Evolutionary conservation across 2,888 invertebrate species (phyloP).

Genomic region (Hetaerina titia): DNA sequence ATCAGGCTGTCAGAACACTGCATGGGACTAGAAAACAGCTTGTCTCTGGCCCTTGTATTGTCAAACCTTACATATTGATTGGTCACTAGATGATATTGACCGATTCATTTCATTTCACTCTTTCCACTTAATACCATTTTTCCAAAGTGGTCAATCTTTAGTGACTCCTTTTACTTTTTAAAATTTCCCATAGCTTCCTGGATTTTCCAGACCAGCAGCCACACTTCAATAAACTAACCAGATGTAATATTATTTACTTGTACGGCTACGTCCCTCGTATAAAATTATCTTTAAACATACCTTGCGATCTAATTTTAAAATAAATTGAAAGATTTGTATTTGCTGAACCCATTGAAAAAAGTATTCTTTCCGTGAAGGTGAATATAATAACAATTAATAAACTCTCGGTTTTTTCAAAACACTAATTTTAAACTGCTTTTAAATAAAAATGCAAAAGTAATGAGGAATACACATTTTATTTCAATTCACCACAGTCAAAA

Average conservation of each 20-base stretch:
- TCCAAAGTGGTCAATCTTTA: too few species aligned
- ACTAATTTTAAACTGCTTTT: background rate
- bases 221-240: too few species aligned
- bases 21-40: too few species aligned
- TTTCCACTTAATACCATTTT: too few species aligned
- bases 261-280: background rate
- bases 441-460: slow-evolving; percentile 32
- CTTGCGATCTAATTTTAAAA: background rate
- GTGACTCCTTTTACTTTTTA: too few species aligned
- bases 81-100: too few species aligned
- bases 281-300: background rate
- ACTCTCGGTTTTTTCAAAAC: background rate
- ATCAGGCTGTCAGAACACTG: too few species aligned
- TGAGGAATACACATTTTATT: slow-evolving; percentile 68
- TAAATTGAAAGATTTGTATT: background rate
- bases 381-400: background rate
- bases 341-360: background rate
- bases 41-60: too few species aligned
- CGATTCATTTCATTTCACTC: too few species aligned
- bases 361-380: background rate
- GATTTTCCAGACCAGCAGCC: too few species aligned
- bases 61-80: too few species aligned
- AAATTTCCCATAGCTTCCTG: too few species aligned
- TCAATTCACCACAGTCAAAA: slow-evolving; percentile 68
- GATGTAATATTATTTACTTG: background rate